phyloP scores from a whole-genome alignment of 2,113 vertebrate genomes.

The Daubentonia madagascariensis region DNA sequence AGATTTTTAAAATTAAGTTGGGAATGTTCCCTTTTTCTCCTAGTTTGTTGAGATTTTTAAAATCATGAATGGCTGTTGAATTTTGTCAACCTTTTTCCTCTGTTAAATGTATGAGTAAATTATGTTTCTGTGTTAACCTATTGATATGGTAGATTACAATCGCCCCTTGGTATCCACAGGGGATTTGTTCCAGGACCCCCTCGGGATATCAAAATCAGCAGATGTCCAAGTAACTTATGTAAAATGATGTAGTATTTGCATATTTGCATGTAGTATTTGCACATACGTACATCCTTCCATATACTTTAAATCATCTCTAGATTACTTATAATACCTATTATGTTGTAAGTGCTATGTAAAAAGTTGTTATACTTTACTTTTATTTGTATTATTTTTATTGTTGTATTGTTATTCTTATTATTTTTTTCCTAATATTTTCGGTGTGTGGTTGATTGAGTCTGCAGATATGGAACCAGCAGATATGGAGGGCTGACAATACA shows the following conservation, averaged over 20 bases:
- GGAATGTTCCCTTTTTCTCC: neutral
- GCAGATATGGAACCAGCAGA: neutral
- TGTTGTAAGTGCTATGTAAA: neutral
- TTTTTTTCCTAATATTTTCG: neutral
- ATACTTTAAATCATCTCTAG: neutral
- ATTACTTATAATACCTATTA: neutral
- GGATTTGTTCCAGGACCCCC: neutral
- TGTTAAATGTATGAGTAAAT: neutral
- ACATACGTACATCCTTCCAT: neutral
- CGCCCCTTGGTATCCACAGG: neutral
- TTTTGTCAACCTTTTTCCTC: neutral
- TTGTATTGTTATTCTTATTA: neutral
- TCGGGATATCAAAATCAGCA: neutral
- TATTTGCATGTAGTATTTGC: too few species aligned
- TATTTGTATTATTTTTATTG: neutral
- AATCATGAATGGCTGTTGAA: neutral
- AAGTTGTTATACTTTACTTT: neutral
- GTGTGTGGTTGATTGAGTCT: neutral
- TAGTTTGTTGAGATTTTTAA: neutral
- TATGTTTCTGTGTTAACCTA: neutral
- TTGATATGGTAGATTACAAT: neutral
- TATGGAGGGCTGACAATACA: neutral
- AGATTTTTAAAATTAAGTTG: neutral
- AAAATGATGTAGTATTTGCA: neutral
- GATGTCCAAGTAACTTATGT: neutral